A percentile compares a stretch with the other conserved stretches of the same genome.
These are phyloP conservation scores for Lepidurus packardi DNA, from an alignment of 1,140 invertebrate species.

Conservation along the genomic window DNA sequence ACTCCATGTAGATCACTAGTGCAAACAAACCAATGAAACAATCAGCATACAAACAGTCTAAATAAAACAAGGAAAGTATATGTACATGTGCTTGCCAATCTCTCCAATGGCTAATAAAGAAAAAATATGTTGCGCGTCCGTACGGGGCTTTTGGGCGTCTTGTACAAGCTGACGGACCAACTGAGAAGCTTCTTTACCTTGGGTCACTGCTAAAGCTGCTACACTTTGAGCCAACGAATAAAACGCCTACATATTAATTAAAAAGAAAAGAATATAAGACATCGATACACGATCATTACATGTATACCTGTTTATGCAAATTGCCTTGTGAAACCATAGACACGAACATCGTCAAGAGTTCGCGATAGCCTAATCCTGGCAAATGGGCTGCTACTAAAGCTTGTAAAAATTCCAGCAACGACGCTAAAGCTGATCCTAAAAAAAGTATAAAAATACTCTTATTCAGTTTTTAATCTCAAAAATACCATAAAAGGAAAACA, in stretches of 20 bases:
- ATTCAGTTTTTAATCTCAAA: slow-evolving; percentile 15
- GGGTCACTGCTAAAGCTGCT: slow-evolving; percentile 78
- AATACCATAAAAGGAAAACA: background rate
- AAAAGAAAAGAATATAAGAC: background rate
- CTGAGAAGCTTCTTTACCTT: slow-evolving; percentile 61
- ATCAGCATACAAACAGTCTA: slow-evolving; percentile 33
- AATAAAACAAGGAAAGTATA: slow-evolving; percentile 37
- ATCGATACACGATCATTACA: background rate
- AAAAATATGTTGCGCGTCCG: slow-evolving; percentile 82
- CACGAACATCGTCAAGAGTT: slow-evolving; percentile 67
- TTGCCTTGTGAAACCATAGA: slow-evolving; percentile 49
- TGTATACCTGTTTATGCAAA: slow-evolving; percentile 48
- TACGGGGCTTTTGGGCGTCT: slow-evolving; percentile 60
- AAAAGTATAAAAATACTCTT: slow-evolving; percentile 37
- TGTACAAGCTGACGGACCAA: slow-evolving; percentile 79
- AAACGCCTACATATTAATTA: slow-evolving; percentile 58
- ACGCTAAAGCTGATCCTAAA: slow-evolving; percentile 72
- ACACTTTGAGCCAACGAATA: slow-evolving; percentile 92
- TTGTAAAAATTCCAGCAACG: slow-evolving; percentile 86
- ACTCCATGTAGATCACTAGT: slow-evolving; percentile 76
- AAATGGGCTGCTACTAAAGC: slow-evolving; percentile 75
- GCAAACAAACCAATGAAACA: slow-evolving; percentile 30
- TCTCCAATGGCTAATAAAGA: slow-evolving; percentile 89
- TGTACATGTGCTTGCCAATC: slow-evolving; percentile 87
- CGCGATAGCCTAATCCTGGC: slow-evolving; percentile 69